Conservation (phyloP, 1,140 invertebrate genomes). For the Steinernema khuongi region DNA sequence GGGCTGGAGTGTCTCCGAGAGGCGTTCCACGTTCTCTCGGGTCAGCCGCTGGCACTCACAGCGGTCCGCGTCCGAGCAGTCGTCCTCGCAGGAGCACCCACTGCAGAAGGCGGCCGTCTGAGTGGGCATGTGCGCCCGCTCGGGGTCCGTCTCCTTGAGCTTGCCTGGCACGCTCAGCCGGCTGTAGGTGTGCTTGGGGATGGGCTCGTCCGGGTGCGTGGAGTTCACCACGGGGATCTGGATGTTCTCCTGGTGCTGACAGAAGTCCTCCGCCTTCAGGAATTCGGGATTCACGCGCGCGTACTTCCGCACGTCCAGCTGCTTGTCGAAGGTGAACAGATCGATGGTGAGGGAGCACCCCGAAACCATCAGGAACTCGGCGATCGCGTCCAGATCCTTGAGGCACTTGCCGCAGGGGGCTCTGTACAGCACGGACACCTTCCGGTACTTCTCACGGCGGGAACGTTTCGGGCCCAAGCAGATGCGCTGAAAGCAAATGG, state of each 20-base stretch:
- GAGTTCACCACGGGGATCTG: not conserved
- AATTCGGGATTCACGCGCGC: not conserved
- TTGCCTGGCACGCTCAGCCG: not conserved
- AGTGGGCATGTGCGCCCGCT: not conserved
- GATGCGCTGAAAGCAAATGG: slow-evolving; percentile 7
- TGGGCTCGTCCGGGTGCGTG: not conserved
- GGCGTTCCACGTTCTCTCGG: not conserved
- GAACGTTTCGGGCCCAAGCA: no score
- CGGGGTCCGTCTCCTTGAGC: not conserved
- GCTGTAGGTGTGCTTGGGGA: not conserved
- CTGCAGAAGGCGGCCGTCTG: not conserved
- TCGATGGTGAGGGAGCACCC: not conserved
- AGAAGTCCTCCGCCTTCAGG: not conserved
- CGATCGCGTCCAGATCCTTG: not conserved
- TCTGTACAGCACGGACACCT: not conserved
- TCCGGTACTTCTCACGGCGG: not conserved
- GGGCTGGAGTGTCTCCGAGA: slow-evolving; percentile 19
- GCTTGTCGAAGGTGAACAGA: not conserved
- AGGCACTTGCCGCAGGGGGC: not conserved
- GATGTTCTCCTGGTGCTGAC: not conserved
- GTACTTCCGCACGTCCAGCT: not conserved
- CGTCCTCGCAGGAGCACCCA: slow-evolving; percentile 21
- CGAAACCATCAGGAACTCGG: not conserved
- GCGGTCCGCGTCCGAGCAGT: slow-evolving; percentile 26
- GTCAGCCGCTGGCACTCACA: slow-evolving; percentile 40